Conservation (phyloP, 2,888 invertebrate species). For the Cryptus armator region DNA sequence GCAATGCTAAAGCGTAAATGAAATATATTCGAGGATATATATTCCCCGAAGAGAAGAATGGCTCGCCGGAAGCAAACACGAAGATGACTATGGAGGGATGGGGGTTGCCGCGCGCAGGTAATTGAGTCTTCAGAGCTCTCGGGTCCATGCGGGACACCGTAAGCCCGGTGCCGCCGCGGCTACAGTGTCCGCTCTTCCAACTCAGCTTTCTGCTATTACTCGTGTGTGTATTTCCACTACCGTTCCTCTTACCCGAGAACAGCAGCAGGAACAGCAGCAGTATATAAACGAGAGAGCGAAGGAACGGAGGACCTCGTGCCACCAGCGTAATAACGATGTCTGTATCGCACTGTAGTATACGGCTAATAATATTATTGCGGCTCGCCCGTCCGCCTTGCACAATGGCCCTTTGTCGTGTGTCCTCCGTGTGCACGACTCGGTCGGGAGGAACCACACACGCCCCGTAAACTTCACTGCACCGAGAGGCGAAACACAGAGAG, state of each 20-base stretch:
- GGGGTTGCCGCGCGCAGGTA: slow-evolving; percentile 68
- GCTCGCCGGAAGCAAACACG: slow-evolving; percentile 42
- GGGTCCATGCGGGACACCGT: slow-evolving; percentile 51
- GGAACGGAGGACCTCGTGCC: slow-evolving; percentile 23
- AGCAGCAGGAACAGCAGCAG: slow-evolving; percentile 4
- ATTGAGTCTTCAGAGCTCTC: slow-evolving; percentile 77
- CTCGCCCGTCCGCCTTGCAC: slow-evolving; percentile 74
- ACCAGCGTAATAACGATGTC: slow-evolving; percentile 37
- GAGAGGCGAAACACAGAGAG: background rate
- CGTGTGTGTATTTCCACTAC: slow-evolving; percentile 29
- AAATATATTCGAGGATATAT: slow-evolving; percentile 36
- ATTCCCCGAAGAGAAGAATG: slow-evolving; percentile 35
- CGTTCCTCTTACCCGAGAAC: slow-evolving; percentile 43
- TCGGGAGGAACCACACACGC: slow-evolving; percentile 43
- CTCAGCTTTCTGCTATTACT: slow-evolving; percentile 17
- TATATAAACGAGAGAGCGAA: slow-evolving; percentile 17
- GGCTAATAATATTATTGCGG: slow-evolving; percentile 80
- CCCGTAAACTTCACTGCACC: slow-evolving; percentile 55
- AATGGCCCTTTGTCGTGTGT: slow-evolving; percentile 80
- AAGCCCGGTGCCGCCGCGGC: slow-evolving; percentile 37
- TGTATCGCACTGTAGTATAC: slow-evolving; percentile 59
- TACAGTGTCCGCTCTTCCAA: slow-evolving; percentile 11
- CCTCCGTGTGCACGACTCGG: slow-evolving; percentile 19
- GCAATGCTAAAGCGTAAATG: slow-evolving; percentile 29
- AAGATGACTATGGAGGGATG: slow-evolving; percentile 59